A percentile compares a stretch with the other conserved stretches of the same genome.
phyloP scores from a whole-genome alignment of 2,113 vertebrate genomes.

The Lichenostomus cassidix region DNA sequence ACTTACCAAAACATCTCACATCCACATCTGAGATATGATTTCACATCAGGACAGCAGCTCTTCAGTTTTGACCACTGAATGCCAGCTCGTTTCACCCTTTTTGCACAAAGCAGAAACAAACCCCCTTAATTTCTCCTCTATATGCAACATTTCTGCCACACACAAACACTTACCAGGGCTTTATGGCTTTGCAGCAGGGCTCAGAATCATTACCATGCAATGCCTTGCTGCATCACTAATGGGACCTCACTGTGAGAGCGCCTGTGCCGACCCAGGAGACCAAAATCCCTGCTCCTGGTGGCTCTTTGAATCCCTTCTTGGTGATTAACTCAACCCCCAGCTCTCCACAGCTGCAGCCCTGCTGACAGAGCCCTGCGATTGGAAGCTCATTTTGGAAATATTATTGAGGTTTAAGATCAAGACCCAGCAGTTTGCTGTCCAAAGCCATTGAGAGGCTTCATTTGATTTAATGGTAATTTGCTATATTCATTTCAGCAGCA shows the following conservation, averaged over 20 bases:
- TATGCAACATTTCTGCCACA: background rate
- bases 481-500: background rate
- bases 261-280: background rate
- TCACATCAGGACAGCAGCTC: background rate
- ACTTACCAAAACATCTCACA: background rate
- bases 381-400: background rate
- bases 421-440: slow-evolving; percentile 20
- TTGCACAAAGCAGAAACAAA: background rate
- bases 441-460: background rate
- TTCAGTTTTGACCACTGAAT: background rate
- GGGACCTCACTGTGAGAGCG: background rate
- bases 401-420: slow-evolving; percentile 29
- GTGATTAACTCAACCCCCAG: background rate
- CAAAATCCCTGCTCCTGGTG: background rate
- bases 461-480: slow-evolving; percentile 25
- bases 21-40: background rate
- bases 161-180: background rate
- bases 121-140: background rate
- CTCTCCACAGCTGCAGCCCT: background rate
- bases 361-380: background rate
- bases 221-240: background rate
- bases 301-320: background rate
- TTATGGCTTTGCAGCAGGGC: background rate
- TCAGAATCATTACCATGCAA: background rate
- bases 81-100: background rate